A percentile compares a stretch with the other conserved stretches of the same genome.
Conservation (phyloP, 2,113 vertebrate species). For the Echinops telfairi region DNA sequence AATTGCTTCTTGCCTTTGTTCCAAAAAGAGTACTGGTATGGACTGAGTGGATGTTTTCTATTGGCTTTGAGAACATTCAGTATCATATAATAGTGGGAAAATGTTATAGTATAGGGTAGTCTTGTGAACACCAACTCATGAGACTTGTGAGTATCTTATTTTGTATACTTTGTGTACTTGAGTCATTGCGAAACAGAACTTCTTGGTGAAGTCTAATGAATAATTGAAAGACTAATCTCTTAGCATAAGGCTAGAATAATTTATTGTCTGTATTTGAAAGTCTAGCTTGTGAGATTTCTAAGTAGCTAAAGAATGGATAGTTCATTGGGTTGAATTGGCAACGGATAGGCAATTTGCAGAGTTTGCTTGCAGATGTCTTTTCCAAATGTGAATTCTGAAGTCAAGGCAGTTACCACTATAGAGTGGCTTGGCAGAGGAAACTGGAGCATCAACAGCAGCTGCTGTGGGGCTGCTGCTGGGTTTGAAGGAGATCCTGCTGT, state of each 20-base stretch:
- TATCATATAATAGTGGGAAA: neutral
- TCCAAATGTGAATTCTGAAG: slow-evolving; percentile 56
- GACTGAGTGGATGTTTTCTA: slow-evolving; percentile 5
- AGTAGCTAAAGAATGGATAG: slow-evolving; percentile 51
- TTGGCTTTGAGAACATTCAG: neutral
- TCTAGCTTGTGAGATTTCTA: slow-evolving; percentile 43
- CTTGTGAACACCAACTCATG: neutral
- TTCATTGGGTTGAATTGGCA: slow-evolving; percentile 48
- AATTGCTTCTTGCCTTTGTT: neutral
- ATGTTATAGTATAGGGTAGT: neutral
- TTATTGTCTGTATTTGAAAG: slow-evolving; percentile 36
- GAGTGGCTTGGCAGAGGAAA: slow-evolving; percentile 1
- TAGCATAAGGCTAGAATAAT: slow-evolving; percentile 22
- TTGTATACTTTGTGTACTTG: slow-evolving; percentile 22
- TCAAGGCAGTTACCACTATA: neutral
- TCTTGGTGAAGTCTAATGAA: slow-evolving; percentile 58
- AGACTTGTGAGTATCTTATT: neutral
- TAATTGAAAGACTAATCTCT: slow-evolving; percentile 46
- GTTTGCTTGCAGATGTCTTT: slow-evolving; percentile 58
- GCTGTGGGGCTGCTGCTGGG: slow-evolving; percentile 32
- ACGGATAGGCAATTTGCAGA: neutral
- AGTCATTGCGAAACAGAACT: slow-evolving; percentile 12
- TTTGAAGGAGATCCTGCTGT: slow-evolving; percentile 41
- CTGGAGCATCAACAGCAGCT: slow-evolving; percentile 35
- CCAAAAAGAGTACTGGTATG: neutral